Conservation (phyloP, 2,888 invertebrate species). For the Sinohyriopsis cumingii region DNA sequence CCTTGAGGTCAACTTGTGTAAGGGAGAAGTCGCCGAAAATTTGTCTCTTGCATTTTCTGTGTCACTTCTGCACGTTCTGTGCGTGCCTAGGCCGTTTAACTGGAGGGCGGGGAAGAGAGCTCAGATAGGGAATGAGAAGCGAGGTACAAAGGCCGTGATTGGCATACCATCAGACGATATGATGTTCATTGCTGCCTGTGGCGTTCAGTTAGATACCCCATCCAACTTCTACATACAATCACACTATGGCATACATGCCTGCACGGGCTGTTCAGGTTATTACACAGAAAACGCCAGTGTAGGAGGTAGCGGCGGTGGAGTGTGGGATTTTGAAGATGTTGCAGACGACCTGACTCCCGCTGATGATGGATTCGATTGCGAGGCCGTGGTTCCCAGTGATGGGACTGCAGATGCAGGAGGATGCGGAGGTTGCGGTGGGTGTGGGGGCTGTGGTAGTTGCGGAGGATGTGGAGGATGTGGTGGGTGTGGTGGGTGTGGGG, state of each 20-base stretch:
- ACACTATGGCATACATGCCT: constrained; percentile 40
- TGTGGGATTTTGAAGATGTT: constrained; percentile 22
- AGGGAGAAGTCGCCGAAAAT: constrained; percentile 72
- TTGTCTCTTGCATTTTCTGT: constrained; percentile 73
- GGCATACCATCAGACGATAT: constrained; percentile 63
- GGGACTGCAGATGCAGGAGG: constrained; percentile 16
- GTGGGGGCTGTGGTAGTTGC: constrained; percentile 5
- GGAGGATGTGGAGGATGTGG: constrained; percentile 5
- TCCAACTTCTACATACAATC: constrained; percentile 63
- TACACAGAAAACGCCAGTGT: constrained; percentile 28
- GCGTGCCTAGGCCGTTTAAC: constrained; percentile 69
- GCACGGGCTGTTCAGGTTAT: constrained; percentile 46
- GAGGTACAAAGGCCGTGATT: constrained; percentile 22
- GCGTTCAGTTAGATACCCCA: constrained; percentile 68
- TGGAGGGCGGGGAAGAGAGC: constrained; percentile 28
- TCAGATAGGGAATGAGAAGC: constrained; percentile 8
- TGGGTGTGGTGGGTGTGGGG: constrained; percentile 10
- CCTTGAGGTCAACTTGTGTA: constrained; percentile 38
- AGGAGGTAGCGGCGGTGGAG: constrained; percentile 27
- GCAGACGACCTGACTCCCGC: constrained; percentile 5
- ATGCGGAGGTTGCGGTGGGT: constrained; percentile 22
- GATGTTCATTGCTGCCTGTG: constrained; percentile 72
- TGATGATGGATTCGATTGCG: constrained; percentile 10
- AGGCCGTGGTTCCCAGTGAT: constrained; percentile 15
- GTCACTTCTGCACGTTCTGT: constrained; percentile 73